phyloP scores from a whole-genome alignment of 2,113 vertebrate genomes.

The Dicentrarchus labrax region DNA sequence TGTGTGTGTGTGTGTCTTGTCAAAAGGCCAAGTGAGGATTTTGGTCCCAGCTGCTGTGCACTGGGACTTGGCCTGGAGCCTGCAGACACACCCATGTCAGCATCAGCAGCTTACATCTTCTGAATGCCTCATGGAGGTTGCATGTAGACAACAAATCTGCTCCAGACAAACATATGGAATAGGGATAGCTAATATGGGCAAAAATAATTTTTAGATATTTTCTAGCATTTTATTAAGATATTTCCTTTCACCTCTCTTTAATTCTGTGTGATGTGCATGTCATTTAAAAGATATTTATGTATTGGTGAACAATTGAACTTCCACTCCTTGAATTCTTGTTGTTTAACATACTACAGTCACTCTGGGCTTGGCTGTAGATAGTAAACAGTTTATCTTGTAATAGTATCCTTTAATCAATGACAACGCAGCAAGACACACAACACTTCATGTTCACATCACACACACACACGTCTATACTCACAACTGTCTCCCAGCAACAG shows the following conservation, averaged over 20 bases:
- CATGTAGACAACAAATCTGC: constrained; percentile 52
- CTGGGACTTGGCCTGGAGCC: constrained; percentile 73
- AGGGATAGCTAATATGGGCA: background rate
- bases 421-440: background rate
- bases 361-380: no score
- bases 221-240: background rate
- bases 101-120: constrained; percentile 68
- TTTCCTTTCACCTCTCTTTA: background rate
- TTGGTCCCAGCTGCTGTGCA: constrained; percentile 78
- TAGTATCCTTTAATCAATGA: background rate
- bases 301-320: background rate
- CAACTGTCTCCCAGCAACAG: background rate
- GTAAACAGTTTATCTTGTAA: no score
- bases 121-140: constrained; percentile 53
- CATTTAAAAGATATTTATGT: background rate
- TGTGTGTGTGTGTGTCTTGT: constrained; percentile 49
- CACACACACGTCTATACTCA: background rate
- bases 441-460: background rate
- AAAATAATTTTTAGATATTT: background rate
- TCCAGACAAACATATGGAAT: constrained; percentile 18
- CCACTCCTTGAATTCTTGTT: background rate
- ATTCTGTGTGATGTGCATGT: background rate
- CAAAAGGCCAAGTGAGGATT: constrained; percentile 75
- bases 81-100: constrained; percentile 71
- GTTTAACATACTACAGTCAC: background rate